Base-by-base conservation (phyloP, 2,113 vertebrate genomes). In the Promerops cafer region DNA sequence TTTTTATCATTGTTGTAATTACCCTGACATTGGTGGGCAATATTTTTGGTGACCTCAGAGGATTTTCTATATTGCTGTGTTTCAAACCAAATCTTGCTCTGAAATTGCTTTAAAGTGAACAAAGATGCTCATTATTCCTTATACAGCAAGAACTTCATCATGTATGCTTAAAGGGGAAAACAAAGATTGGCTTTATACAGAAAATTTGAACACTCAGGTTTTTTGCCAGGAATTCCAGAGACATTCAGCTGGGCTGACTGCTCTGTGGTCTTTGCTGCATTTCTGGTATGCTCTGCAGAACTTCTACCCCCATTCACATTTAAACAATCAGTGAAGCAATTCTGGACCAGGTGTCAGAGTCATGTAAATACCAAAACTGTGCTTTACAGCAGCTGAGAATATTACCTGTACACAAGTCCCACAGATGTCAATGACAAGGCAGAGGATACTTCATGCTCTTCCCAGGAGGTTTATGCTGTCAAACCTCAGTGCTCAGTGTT, bases 141-240 rank as follows among this genome's bases (percentile, higher is more conserved):
- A 42, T 5, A 31, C 5, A 83, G 11, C n/a, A 54, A 72, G 14
- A 86, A 60, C 27, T 50, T 61, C 14, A 33, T 14, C 35, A 31
- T n/a, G n/a, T 28, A 64, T 40, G 6, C 16, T 52, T 71, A 45
- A 66, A 22, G 7, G 2, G 4, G 20, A 22, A 60, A 81, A 44
- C 3, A 42, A 59, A 59, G 1, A 24, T 22, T 24, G 22, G 4
- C 1, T 60, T 26, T 66, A 13, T 40, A 15, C 2, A 8, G 21
- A 44, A 76, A 63, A 35, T 49, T 3, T 59, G 26, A 64, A 13
- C 4, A 6, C 9, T 57, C 12, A 2, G 0, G 0, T 1, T 23
- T 37, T 84, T 77, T 70, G 5, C 20, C 42, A 71, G 30, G 14
- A 19, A 40, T n/a, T 70, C 44, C 17, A 59, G 76, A 86, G 33